Evolutionary conservation across 2,797 vertebrate species (phyloP), one percentile per base, ranked within the genome.

Genomic region (Ptychadena robeensis): DNA sequence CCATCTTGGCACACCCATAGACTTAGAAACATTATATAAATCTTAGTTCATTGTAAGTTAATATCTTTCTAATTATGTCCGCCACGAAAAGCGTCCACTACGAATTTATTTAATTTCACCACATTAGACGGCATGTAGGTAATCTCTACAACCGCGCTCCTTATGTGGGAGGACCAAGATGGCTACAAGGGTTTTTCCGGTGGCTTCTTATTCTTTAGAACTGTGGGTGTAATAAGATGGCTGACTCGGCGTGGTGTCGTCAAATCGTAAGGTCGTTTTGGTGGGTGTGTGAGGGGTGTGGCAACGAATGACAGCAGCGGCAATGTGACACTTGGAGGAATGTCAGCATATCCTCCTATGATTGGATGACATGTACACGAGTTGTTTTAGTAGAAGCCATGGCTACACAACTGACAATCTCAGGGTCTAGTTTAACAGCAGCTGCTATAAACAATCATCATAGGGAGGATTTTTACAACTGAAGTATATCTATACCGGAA

Each of bases 1-100:
- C 81, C 81, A 82, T 82, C 37, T 82, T 82, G n/a, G 53, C 65
- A 78, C 81, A 82, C 81, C 73, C 31, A 38, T 2, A 22, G 6
- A 15, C 15, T 0, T 8, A 22, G 4, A 22, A 7, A 53, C 22
- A 1, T n/a, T 22, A 15, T n/a, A 1, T 22, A 2, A 7, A 18
- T 6, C 18, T 1, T 7, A n/a, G 18, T n/a, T 22, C 2, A 1
- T 53, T 22, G 18, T 53, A 15, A 53, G 18, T 22, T 1, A 2
- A 5, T 22, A 7, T 4, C 18, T 53, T 6, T 22, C 15, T 1
- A 6, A n/a, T 53, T 22, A 2, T 22, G 15, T 53, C 6, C 5
- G 44, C 8, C 44, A n/a, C 18, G 10, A 15, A 53, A 53, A 1
- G 15, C 22, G 18, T n/a, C 22, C 18, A 5, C 18, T 22, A 22